These are phyloP conservation scores for Fregetta grallaria DNA, from an alignment of 2,113 vertebrate species.

Conservation along the genomic window DNA sequence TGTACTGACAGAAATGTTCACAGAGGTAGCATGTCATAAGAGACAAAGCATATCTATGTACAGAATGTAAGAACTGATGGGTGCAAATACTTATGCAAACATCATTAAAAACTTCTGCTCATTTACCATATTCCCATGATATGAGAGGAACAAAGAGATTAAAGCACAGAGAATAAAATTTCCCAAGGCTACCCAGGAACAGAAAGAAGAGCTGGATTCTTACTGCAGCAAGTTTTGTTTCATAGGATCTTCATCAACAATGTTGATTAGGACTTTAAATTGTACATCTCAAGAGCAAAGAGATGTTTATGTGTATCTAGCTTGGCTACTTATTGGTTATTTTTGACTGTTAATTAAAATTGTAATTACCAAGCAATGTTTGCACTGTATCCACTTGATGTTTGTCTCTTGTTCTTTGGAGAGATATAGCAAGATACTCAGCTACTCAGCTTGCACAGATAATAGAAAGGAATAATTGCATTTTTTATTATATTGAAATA, in stretches of 20 bases:
- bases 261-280: background rate
- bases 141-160: background rate
- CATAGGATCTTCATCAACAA: background rate
- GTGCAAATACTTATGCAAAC: background rate
- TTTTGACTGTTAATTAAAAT: background rate
- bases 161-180: background rate
- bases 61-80: background rate
- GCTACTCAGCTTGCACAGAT: background rate
- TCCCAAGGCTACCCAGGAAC: background rate
- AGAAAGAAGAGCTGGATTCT: background rate
- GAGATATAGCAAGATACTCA: background rate
- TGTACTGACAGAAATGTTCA: background rate
- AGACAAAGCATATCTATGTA: background rate
- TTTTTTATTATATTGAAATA: background rate
- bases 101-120: background rate
- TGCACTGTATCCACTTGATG: background rate
- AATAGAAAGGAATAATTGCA: background rate
- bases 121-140: background rate
- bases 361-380: background rate
- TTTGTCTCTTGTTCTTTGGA: background rate
- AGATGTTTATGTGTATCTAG: background rate
- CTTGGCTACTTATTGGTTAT: background rate
- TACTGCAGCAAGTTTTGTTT: background rate
- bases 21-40: background rate
- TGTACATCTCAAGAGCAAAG: background rate